phyloP scores from a whole-genome alignment of 2,797 vertebrate genomes.

The Pipistrellus kuhlii region DNA sequence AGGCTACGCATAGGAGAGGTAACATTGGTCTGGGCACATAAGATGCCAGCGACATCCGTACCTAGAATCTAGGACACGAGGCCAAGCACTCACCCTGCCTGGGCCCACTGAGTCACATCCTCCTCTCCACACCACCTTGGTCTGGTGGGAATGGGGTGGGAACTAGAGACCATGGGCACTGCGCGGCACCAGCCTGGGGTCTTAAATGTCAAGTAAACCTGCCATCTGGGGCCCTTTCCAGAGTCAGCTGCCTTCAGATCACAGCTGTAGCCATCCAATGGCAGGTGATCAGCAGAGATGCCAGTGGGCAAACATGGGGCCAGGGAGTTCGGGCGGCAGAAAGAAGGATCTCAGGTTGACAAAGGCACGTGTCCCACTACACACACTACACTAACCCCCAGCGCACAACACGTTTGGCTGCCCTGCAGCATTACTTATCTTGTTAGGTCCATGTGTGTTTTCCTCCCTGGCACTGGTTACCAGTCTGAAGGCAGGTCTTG shows the following conservation, averaged over 20 bases:
- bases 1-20: neutral
- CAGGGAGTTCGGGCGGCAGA: neutral
- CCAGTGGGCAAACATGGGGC: neutral
- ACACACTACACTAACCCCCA: neutral
- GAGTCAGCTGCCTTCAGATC: neutral
- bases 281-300: neutral
- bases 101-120: too few relatives aligned
- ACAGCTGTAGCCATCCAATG: neutral
- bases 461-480: neutral
- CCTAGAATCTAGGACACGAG: accelerated
- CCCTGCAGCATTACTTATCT: neutral
- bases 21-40: neutral
- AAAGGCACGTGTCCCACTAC: neutral
- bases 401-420: neutral
- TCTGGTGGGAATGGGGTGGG: neutral
- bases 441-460: neutral
- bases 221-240: neutral
- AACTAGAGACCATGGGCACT: neutral
- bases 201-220: neutral
- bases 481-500: conserved; percentile 13
- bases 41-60: neutral
- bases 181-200: neutral
- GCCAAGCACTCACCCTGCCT: neutral
- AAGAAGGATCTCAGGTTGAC: neutral
- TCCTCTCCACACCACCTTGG: neutral